Percentiles rank a stretch among this genome's conserved stretches.
Evolutionary conservation across 2,113 vertebrate species (phyloP).

Genomic region (Cyanoderma ruficeps): DNA sequence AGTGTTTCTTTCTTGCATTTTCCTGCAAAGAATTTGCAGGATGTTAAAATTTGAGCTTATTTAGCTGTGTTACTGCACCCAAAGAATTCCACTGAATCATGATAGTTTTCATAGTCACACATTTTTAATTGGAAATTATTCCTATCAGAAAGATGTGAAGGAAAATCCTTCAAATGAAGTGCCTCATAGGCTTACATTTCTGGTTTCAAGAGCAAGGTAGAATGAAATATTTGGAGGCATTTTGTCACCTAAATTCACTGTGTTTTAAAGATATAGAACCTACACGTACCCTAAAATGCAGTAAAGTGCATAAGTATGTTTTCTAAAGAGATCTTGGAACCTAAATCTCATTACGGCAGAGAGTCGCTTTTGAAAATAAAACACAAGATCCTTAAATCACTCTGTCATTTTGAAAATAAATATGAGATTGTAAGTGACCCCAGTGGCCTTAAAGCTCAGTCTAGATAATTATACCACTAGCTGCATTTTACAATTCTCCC

Average conservation of each 20-base stretch:
- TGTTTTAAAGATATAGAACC: not conserved
- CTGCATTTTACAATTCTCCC: not conserved
- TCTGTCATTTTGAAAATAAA: constrained; percentile 38
- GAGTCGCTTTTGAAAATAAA: not conserved
- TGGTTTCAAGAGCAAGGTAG: not conserved
- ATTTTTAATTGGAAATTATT: not conserved
- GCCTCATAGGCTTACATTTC: not conserved
- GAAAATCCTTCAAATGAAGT: not conserved
- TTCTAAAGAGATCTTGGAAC: not conserved
- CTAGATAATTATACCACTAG: not conserved
- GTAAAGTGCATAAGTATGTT: not conserved
- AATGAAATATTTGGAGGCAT: not conserved
- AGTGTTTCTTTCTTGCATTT: not conserved
- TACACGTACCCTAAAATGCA: not conserved
- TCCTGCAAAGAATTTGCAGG: not conserved
- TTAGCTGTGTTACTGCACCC: not conserved
- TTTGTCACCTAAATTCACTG: not conserved
- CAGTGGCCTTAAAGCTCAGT: not conserved
- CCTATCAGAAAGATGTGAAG: not conserved
- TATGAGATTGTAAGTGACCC: constrained; percentile 6
- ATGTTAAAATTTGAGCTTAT: not conserved
- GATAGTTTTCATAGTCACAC: not conserved
- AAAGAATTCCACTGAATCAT: not conserved
- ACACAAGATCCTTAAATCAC: constrained; percentile 23
- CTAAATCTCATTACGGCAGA: not conserved